Base-by-base conservation (phyloP, 2,888 invertebrate genomes). In the Steromphala cineraria region DNA sequence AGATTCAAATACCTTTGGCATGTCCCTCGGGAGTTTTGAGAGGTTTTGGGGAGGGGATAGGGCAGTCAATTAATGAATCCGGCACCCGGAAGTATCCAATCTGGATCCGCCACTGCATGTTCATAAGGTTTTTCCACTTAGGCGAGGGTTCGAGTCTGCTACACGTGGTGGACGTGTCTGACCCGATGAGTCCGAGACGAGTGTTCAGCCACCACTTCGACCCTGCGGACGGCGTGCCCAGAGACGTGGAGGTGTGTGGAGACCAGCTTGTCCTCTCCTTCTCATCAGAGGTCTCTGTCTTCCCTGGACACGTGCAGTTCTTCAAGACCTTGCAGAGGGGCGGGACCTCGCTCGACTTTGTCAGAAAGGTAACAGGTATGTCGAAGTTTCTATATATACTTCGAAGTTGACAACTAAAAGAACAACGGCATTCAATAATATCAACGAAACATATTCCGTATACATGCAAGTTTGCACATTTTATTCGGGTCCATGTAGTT, bases 231-330 rank as follows among this genome's bases (percentile, higher is more conserved):
- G 89, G 89, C 0, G 81, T 80, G 3, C 89, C 89, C 2, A 82
- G 81, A 28, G 85, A 88, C 71, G 82, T 89, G 2, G 86, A 84
- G 21, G 80, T 88, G 2, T 89, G 89, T 78, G 84, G 83, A 0
- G 78, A 79, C 13, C 84, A 85, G 67, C 55, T 89, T 1, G 87
- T 87, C 8, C 86, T 89, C 2, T 85, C 84, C 0, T 53, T 89
- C 15, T 81, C 84, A 1, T 81, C 85, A 4, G 84, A 82, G 8
- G 80, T 84, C 17, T 17, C 36, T 7, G 82, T 82, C 3, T 83
- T 85, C 53, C 87, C 88, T 71, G 89, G 89, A 13, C 89, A 89
- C 36, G 84, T 89, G 15, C 62, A 81, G n/a, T 86, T 86, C 78
- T 89, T 82, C 55, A 67, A 81, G 4, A 81, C 85, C 8, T 83